Base-by-base conservation (phyloP, 2,888 invertebrate species). In the Ochlodes sylvanus region DNA sequence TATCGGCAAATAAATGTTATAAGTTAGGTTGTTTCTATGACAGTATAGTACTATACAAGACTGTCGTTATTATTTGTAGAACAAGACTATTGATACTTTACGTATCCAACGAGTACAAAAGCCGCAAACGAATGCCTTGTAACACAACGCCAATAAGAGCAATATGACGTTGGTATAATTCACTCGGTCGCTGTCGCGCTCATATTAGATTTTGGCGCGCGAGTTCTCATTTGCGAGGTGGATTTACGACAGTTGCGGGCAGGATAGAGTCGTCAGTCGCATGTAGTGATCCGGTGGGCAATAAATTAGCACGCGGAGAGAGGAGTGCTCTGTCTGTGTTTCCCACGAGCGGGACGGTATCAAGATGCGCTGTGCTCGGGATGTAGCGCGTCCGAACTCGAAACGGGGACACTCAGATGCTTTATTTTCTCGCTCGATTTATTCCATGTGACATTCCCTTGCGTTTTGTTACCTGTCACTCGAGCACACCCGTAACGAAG, bases 241-340 rank as follows among this genome's bases (percentile, higher is more conserved):
- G 73, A 72, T 75, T 73, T 72, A 74, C 73, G 75, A 75, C 70
- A 71, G 70, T 63, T 19, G 78, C 68, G 21, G 78, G 73, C 79
- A 77, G 87, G 86, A 92, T 92, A 86, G 88, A 92, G 92, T 89
- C 91, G 92, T 92, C 92, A 92, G 88, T 88, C 86, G 87, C 87
- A 85, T 90, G 90, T 87, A 88, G 85, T 83, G 82, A 83, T 80
- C 79, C 79, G 80, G 87, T 80, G 79, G 84, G 86, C 84, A 84
- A 92, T 93, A 93, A 92, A 92, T 93, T 91, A 92, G 89, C 83
- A 76, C 79, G 77, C 78, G 67, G 68, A 73, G 75, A 66, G 66
- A 57, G 57, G 79, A 83, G 83, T 81, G 84, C 79, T 83, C 84
- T 86, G 85, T 83, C 84, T 86, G 85, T 69, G 64, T 76, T 89